Evolutionary conservation across 2,888 invertebrate genomes (phyloP).

Genomic region (Digitonthophagus gazella): DNA sequence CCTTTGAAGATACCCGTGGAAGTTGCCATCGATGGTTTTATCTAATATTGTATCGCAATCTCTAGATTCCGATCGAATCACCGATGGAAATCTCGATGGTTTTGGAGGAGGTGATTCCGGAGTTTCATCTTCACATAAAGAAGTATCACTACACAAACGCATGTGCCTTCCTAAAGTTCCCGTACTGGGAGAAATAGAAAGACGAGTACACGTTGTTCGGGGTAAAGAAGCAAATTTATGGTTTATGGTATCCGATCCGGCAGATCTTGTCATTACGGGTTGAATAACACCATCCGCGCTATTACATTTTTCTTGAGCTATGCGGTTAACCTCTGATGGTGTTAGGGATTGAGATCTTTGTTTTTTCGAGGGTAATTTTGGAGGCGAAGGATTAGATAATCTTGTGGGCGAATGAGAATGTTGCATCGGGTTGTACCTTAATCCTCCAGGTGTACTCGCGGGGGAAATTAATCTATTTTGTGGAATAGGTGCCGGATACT

Average conservation of each 20-base stretch:
- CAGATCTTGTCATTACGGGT: conserved; percentile 51
- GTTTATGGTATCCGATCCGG: conserved; percentile 45
- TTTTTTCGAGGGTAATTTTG: conserved; percentile 58
- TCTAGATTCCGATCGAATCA: conserved; percentile 46
- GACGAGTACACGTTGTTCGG: conserved; percentile 51
- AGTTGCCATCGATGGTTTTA: conserved; percentile 16
- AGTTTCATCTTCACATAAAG: conserved; percentile 57
- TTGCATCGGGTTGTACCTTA: conserved; percentile 40
- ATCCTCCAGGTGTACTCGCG: conserved; percentile 48
- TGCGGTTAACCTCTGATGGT: conserved; percentile 58
- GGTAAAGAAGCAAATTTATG: conserved; percentile 60
- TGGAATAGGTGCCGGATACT: conserved; percentile 57
- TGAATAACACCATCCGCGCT: conserved; percentile 71
- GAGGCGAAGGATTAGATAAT: conserved; percentile 51
- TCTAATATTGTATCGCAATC: conserved; percentile 42
- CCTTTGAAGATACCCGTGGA: conserved; percentile 52
- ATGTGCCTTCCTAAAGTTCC: conserved; percentile 51
- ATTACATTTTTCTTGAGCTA: conserved; percentile 61
- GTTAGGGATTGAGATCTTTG: conserved; percentile 80
- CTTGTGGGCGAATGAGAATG: conserved; percentile 61
- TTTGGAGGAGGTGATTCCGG: conserved; percentile 61
- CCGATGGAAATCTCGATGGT: conserved; percentile 63
- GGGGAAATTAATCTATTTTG: conserved; percentile 51
- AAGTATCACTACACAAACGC: conserved; percentile 59
- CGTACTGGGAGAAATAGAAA: conserved; percentile 56